Evolutionary conservation across 2,888 invertebrate genomes (phyloP), one percentile per base, ranked within the genome.

Genomic region (Coelopa pilipes): DNA sequence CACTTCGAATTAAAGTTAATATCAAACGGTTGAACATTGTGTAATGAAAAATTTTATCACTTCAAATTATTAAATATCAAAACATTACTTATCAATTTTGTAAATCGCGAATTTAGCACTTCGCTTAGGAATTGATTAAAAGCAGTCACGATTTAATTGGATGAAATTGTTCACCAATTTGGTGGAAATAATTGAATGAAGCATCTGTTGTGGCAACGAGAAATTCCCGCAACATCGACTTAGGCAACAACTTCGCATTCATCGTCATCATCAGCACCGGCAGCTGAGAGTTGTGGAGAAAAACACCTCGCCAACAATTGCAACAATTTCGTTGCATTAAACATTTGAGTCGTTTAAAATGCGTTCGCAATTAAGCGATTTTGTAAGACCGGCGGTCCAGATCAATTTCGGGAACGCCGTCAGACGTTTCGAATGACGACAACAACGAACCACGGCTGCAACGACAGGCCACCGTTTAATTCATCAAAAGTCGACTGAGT

Each of bases 301-400:
- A 34, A 34, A 34, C 34, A 34, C 34, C 34, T 34, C 57, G 17
- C 17, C 19, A 12, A 59, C 10, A 17, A 19, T 67, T 53, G 34
- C 21, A 67, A 24, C n/a, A 55, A 24, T 67, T 55, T 67, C 55
- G 67, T 53, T 55, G 47, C 50, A 21, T 34, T 34, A 11, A 67
- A 53, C 53, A n/a, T 45, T 17, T 45, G 53, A 53, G 24, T 55
- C 21, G 17, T 47, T 53, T 67, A 53, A 2, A 66, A 50, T 47
- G 49, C 66, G 47, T 19, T 34, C 7, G 46, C 46, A 17, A 1
- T 47, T 19, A 19, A 47, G 17, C 46, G 17, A 15, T 65, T 65
- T 10, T 21, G 34, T 47, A 47, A 65, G 47, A n/a, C 19, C 49
- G 17, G 17, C 62, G 15, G 53, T n/a, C n/a, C 3, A 24, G 34